Conservation (phyloP, 2,797 vertebrate genomes). For the Arnoldichthys spilopterus region DNA sequence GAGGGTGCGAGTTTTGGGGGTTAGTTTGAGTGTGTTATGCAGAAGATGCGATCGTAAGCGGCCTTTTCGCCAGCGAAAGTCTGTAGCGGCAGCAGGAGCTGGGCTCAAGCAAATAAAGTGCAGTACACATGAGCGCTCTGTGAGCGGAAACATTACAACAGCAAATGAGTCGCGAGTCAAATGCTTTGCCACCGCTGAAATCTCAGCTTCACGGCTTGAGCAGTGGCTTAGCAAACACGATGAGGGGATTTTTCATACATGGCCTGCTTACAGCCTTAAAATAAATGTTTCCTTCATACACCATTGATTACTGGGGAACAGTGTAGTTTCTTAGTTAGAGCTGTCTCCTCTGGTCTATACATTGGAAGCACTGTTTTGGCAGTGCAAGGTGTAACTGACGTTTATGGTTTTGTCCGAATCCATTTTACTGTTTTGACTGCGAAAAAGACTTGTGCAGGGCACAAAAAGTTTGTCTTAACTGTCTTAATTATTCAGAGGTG, state of each 20-base stretch:
- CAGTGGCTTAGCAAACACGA: slow-evolving; percentile 23
- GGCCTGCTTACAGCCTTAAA: slow-evolving; percentile 30
- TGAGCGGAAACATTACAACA: slow-evolving; percentile 18
- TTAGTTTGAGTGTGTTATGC: slow-evolving; percentile 3
- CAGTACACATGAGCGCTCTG: background rate
- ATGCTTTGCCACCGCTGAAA: slow-evolving; percentile 15
- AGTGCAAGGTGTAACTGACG: no score
- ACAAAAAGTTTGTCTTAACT: no score
- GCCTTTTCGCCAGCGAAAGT: background rate
- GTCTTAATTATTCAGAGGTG: no score
- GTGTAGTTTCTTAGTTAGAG: background rate
- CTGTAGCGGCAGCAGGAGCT: background rate
- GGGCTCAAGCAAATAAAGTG: background rate
- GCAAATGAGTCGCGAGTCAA: slow-evolving; percentile 11
- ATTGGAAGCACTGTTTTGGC: no score
- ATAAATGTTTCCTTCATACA: slow-evolving; percentile 45
- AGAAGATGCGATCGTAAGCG: slow-evolving; percentile 2
- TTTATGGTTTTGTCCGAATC: no score
- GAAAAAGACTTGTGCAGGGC: no score
- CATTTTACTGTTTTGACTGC: no score
- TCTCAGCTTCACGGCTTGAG: slow-evolving; percentile 8
- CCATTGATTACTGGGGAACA: slow-evolving; percentile 21
- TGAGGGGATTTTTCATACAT: slow-evolving; percentile 13
- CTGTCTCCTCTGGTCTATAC: background rate
- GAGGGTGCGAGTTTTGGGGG: background rate